Percentiles rank a stretch among this genome's conserved stretches.
phyloP scores from a whole-genome alignment of 2,888 invertebrate species.

The Neuroscelio doddi region DNA sequence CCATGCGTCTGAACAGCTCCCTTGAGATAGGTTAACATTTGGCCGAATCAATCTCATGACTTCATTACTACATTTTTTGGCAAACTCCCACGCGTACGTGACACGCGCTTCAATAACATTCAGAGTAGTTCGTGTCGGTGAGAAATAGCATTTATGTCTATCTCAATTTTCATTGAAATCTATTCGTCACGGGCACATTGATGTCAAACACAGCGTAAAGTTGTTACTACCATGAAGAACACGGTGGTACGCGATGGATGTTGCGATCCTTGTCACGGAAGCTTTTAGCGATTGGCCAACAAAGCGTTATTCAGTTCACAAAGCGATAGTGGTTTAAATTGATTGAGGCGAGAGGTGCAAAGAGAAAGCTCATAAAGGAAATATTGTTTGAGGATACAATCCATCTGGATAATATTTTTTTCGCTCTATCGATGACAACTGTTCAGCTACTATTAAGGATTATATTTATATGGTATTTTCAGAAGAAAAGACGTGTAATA shows the following conservation, averaged over 20 bases:
- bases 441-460: too few species aligned
- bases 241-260: slow-evolving; percentile 32
- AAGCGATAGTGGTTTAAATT: slow-evolving; percentile 29
- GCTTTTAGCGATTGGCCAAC: slow-evolving; percentile 42
- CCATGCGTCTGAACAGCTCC: not conserved
- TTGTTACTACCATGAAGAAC: slow-evolving; percentile 34
- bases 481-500: too few species aligned
- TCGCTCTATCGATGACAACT: not conserved
- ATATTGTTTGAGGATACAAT: slow-evolving; percentile 25
- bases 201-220: slow-evolving; percentile 40
- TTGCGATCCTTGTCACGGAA: slow-evolving; percentile 44
- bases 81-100: slow-evolving; percentile 24
- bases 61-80: slow-evolving; percentile 35
- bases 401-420: slow-evolving; percentile 2
- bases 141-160: slow-evolving; percentile 16
- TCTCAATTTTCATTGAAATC: slow-evolving; percentile 42
- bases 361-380: slow-evolving; percentile 26
- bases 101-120: slow-evolving; percentile 30
- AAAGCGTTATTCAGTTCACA: slow-evolving; percentile 27
- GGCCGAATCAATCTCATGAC: slow-evolving; percentile 23
- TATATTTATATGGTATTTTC: too few species aligned
- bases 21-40: not conserved
- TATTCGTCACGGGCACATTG: slow-evolving; percentile 36
- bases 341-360: slow-evolving; percentile 26
- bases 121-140: not conserved